Base-by-base conservation (phyloP, 2,113 vertebrate genomes). In the Anthoscopus minutus region DNA sequence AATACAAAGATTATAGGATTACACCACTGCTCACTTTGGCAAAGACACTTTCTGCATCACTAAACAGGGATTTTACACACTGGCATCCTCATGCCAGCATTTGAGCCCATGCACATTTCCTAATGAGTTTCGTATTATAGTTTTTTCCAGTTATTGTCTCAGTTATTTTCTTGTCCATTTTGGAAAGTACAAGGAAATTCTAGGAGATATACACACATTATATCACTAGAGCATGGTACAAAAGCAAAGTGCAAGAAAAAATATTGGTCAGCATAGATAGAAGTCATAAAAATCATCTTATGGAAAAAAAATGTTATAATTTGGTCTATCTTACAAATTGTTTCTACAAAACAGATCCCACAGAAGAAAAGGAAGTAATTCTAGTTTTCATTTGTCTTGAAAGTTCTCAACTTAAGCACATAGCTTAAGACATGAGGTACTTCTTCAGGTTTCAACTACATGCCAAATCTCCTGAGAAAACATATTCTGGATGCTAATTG, bases 261-360 rank as follows among this genome's bases (percentile, higher is more conserved):
- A 33, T 54, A 38, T 1, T 31, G 14, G 31, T 30, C 7, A 3
- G 13, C 45, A 15, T 11, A 54, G 53, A 33, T 0, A 51, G 10
- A 85, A 20, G 6, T 53, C 15, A 61, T 19, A 60, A 77, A n/a
- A 61, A 69, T 4, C 3, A 37, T 18, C 30, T 48, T 79, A 57
- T 9, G 8, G 19, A 38, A 21, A 72, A 9, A 8, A 74, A 57
- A 4, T 40, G 6, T 42, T 73, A 56, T 8, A 27, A 71, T 77
- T 73, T 65, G 8, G 25, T 35, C 17, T 35, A 7, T 73, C 35
- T 61, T 33, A 40, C 47, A 66, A 84, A 65, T 9, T 57, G 4
- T 60, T 82, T 44, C 44, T 37, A 64, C 21, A 50, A 56, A 83
- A 83, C 1, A 74, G 8, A 74, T 31, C 25, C 24, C n/a, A 51